A percentile compares a stretch with the other conserved stretches of the same genome.
phyloP scores from a whole-genome alignment of 2,888 invertebrate species.

The Perithous albicinctus region DNA sequence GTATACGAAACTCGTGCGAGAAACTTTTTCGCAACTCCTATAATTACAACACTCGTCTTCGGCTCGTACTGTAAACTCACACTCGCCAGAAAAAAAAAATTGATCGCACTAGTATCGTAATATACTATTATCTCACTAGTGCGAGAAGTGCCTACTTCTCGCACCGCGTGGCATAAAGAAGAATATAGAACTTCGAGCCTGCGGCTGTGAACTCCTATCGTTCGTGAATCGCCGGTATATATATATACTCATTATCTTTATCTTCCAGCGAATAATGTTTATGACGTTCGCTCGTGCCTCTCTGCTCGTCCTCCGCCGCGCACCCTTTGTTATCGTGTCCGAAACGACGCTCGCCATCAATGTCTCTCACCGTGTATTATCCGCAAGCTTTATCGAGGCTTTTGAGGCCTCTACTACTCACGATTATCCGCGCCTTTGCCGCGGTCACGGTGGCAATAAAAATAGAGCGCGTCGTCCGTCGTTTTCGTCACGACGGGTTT shows the following conservation, averaged over 20 bases:
- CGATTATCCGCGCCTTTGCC: slow-evolving; percentile 27
- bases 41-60: too few species aligned
- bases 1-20: too few species aligned
- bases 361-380: background rate
- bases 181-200: background rate
- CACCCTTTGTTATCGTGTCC: background rate
- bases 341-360: background rate
- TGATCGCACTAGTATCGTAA: too few species aligned
- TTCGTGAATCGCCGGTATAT: background rate
- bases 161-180: too few species aligned
- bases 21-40: too few species aligned
- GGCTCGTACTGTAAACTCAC: too few species aligned
- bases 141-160: too few species aligned
- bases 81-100: too few species aligned
- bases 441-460: slow-evolving; percentile 26
- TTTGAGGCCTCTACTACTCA: background rate
- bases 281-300: background rate
- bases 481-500: slow-evolving; percentile 25
- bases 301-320: background rate
- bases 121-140: too few species aligned
- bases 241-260: slow-evolving; percentile 9
- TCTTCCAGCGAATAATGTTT: slow-evolving; percentile 8
- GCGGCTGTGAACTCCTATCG: background rate
- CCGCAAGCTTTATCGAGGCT: background rate
- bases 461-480: slow-evolving; percentile 32